Conservation (phyloP, 2,113 vertebrate genomes). For the Ophiodon elongatus region DNA sequence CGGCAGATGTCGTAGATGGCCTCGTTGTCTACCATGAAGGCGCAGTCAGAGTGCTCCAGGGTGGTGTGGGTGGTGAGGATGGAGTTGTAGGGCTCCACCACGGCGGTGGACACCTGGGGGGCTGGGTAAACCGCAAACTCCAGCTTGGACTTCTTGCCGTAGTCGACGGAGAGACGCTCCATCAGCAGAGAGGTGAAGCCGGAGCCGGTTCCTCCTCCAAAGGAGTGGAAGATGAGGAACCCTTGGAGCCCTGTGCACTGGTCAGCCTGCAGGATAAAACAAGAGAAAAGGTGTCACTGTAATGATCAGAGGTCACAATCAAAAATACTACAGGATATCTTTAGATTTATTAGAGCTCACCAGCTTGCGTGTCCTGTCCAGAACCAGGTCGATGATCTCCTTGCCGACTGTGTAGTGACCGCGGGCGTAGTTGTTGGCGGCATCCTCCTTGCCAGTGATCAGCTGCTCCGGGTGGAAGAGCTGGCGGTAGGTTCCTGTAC, state of each 20-base stretch:
- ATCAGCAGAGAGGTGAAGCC: slow-evolving; percentile 85
- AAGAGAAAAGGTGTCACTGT: not conserved
- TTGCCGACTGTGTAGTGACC: slow-evolving; percentile 82
- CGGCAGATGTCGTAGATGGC: slow-evolving; percentile 77
- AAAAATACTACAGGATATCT: not conserved
- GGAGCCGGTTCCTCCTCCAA: slow-evolving; percentile 66
- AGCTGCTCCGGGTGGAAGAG: slow-evolving; percentile 89
- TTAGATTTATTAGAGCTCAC: slow-evolving; percentile 34
- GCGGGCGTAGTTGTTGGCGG: slow-evolving; percentile 89
- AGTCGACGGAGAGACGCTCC: slow-evolving; percentile 85
- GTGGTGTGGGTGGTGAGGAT: slow-evolving; percentile 84
- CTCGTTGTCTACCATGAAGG: slow-evolving; percentile 78
- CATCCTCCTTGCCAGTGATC: slow-evolving; percentile 89
- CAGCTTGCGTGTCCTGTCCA: slow-evolving; percentile 79
- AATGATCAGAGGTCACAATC: not conserved
- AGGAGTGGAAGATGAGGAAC: slow-evolving; percentile 80
- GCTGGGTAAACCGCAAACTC: slow-evolving; percentile 80
- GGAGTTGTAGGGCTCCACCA: slow-evolving; percentile 91
- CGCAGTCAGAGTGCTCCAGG: slow-evolving; percentile 82
- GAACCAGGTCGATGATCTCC: slow-evolving; percentile 78
- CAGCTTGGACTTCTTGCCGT: slow-evolving; percentile 82
- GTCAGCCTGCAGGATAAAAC: slow-evolving; percentile 71
- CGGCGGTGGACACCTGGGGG: slow-evolving; percentile 85
- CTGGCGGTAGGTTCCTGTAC: slow-evolving; percentile 86
- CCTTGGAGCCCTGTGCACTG: slow-evolving; percentile 85